Base-by-base conservation (phyloP, 2,113 vertebrate genomes). In the Ornithorhynchus anatinus region DNA sequence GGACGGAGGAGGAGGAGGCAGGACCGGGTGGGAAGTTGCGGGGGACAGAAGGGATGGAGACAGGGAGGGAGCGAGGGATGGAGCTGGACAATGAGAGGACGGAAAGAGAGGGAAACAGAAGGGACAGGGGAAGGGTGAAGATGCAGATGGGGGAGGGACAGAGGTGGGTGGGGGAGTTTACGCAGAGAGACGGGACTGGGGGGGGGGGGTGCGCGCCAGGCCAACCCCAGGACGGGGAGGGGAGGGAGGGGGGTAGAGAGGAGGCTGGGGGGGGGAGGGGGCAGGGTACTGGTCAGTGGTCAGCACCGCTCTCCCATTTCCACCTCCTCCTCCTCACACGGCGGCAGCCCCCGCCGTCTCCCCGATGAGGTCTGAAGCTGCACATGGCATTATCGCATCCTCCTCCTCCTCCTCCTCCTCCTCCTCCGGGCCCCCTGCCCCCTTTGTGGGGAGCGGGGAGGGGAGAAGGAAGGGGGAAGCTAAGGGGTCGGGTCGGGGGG, bases 391-490 rank as follows among this genome's bases (percentile, higher is more conserved):
- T 19, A 53, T 5, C 52, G 65, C 33, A 52, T 39, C 40, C 35
- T 19, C 22, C 2, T 60, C 53, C 79, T n/a, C n/a, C n/a, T n/a
- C n/a, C n/a, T n/a, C n/a, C n/a, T n/a, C n/a, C n/a, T n/a, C 78
- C 81, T 72, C 67, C 29, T 19, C 38, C 36, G 38, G 27, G 44
- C 76, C 72, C 85, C 78, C 82, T 66, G 80, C 87, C 85, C 79
- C 68, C 81, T 59, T 43, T 78, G 19, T 74, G 79, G 59, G 86
- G 68, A 73, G 83, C 25, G 37, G 70, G 72, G 80, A 76, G 61
- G 66, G 37, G 35, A 69, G 37, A 62, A 39, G 25, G 43, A 38
- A 73, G 38, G 53, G 63, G 76, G 33, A 44, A 35, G 76, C 64
- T 54, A 70, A 19, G 15, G 59, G 45, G 57, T 58, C 53, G 40